phyloP scores from a whole-genome alignment of 2,888 invertebrate species.

The Calliopum simillimum region DNA sequence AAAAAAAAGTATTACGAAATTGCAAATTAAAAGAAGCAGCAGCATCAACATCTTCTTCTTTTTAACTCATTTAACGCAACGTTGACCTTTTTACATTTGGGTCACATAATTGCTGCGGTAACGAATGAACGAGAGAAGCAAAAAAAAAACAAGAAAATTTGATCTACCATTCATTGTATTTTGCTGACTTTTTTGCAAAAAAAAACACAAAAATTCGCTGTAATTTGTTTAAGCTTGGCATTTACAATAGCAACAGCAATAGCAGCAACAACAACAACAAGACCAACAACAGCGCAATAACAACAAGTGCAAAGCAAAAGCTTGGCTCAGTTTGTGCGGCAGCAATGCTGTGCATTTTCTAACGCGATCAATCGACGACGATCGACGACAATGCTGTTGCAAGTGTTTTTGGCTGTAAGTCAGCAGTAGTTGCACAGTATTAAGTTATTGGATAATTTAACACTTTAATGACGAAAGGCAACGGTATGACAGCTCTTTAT shows the following conservation, averaged over 20 bases:
- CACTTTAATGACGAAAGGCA: no score
- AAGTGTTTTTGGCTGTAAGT: neutral
- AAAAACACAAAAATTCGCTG: conserved; percentile 23
- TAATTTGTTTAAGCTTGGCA: conserved; percentile 34
- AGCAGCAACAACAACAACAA: conserved; percentile 4
- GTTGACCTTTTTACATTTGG: conserved; percentile 27
- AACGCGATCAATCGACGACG: conserved; percentile 11
- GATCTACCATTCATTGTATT: conserved; percentile 1
- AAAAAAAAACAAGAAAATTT: conserved; percentile 19
- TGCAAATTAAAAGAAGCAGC: neutral
- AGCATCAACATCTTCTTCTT: neutral
- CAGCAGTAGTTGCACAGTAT: no score
- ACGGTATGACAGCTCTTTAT: no score
- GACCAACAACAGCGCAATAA: neutral
- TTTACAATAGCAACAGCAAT: conserved; percentile 20
- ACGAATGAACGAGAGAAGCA: neutral
- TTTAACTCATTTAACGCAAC: neutral
- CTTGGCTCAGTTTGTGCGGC: conserved; percentile 23
- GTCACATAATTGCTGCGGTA: neutral
- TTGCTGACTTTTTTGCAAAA: neutral
- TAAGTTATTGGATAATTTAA: no score
- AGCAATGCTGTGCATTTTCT: neutral
- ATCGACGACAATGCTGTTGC: neutral
- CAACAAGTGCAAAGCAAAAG: conserved; percentile 14
- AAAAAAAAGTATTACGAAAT: no score